Percentiles rank a stretch among this genome's conserved stretches.
phyloP scores from a whole-genome alignment of 2,113 vertebrate genomes.

The Otis tarda region DNA sequence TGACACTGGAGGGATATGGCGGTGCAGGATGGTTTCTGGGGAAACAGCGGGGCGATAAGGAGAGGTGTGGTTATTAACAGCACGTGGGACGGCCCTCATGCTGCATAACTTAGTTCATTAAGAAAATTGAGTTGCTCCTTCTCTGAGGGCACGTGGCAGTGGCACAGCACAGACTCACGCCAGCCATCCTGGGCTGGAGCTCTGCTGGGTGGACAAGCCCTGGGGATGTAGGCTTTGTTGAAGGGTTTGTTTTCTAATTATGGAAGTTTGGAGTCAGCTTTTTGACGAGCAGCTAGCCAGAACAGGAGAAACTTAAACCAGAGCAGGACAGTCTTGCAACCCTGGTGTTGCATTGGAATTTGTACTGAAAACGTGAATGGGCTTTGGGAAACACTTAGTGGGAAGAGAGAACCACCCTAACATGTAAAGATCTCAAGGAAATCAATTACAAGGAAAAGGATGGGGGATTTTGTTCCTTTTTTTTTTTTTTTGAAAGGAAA shows the following conservation, averaged over 20 bases:
- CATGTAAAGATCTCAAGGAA: background rate
- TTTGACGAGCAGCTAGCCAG: background rate
- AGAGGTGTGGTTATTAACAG: background rate
- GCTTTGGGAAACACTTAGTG: background rate
- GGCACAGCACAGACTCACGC: background rate
- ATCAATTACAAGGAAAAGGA: background rate
- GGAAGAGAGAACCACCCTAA: background rate
- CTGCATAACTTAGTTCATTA: background rate
- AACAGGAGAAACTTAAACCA: too few species aligned
- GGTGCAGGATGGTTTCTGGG: too few species aligned
- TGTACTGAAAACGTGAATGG: background rate
- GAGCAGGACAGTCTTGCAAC: background rate
- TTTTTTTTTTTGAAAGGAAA: background rate
- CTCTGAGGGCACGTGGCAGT: background rate
- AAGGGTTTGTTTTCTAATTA: background rate
- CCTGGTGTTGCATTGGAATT: background rate
- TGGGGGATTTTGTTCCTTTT: background rate
- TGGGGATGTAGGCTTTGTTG: background rate
- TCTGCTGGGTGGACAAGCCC: background rate
- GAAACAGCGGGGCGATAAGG: background rate
- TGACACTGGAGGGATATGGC: background rate
- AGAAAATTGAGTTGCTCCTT: background rate
- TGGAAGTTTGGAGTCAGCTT: background rate
- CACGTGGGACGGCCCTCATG: fast-evolving
- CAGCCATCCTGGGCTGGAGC: background rate